phyloP scores from a whole-genome alignment of 2,888 invertebrate species.

The Laothoe populi region DNA sequence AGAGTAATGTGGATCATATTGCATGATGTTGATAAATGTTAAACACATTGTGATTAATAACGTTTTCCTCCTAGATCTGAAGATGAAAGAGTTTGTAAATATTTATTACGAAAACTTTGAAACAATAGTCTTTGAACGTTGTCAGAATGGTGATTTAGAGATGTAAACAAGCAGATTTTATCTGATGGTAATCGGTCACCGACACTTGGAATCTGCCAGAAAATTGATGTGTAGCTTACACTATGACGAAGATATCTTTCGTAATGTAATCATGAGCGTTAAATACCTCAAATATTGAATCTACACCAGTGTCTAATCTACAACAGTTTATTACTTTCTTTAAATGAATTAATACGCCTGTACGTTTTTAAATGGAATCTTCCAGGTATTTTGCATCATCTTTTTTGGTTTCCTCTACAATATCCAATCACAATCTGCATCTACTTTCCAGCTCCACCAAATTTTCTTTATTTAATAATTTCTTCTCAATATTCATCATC shows the following conservation, averaged over 20 bases:
- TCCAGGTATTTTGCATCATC: too few relatives aligned
- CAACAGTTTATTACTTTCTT: neutral
- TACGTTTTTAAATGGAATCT: too few relatives aligned
- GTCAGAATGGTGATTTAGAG: too few relatives aligned
- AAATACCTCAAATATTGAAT: neutral
- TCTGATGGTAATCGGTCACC: neutral
- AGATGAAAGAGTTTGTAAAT: neutral
- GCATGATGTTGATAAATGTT: conserved; percentile 13
- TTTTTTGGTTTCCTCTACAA: too few relatives aligned
- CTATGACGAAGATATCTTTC: neutral
- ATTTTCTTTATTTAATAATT: neutral
- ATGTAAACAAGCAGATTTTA: neutral
- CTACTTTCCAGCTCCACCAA: neutral
- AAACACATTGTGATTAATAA: neutral
- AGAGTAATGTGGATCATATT: neutral
- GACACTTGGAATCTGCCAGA: neutral
- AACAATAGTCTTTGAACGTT: neutral
- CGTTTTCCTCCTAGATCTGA: neutral
- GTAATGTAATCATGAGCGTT: neutral
- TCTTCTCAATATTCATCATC: neutral
- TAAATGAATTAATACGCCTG: neutral
- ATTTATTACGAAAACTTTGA: neutral
- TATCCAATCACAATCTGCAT: neutral
- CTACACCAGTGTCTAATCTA: neutral
- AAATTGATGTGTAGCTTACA: neutral